These are phyloP conservation scores for Siniperca scherzeri DNA, from an alignment of 2,797 vertebrate species.

Conservation along the genomic window DNA sequence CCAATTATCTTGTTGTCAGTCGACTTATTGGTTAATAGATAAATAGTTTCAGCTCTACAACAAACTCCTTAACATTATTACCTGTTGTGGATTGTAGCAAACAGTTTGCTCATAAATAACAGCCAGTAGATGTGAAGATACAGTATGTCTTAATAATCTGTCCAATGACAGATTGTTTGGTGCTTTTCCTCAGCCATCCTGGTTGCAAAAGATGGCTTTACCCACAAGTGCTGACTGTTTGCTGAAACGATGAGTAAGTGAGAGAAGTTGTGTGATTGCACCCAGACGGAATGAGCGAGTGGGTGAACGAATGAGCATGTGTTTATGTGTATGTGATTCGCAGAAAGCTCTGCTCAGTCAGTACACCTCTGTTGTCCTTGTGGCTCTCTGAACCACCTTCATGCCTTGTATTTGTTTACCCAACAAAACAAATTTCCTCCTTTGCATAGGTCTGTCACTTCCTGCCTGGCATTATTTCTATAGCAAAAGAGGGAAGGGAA, in stretches of 20 bases:
- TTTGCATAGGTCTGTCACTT: constrained; percentile 78
- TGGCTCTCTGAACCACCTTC: constrained; percentile 39
- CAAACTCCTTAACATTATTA: neutral
- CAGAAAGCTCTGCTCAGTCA: neutral
- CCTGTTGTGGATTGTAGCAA: neutral
- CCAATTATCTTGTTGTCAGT: neutral
- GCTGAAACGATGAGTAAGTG: constrained; percentile 56
- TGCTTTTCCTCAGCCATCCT: constrained; percentile 28
- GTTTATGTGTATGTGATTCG: constrained; percentile 21
- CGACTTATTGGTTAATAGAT: neutral
- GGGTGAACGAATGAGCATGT: constrained; percentile 52
- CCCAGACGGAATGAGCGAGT: constrained; percentile 37
- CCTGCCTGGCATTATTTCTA: constrained; percentile 72
- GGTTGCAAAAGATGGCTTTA: constrained; percentile 61
- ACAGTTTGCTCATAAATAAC: neutral
- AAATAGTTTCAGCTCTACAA: neutral
- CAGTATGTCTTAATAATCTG: constrained; percentile 23
- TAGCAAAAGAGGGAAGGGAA: constrained; percentile 71
- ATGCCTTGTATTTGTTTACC: constrained; percentile 72
- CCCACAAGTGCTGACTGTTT: constrained; percentile 46
- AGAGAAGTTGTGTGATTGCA: constrained; percentile 52
- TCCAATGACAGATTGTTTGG: constrained; percentile 48
- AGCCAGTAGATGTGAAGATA: neutral
- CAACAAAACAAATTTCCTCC: constrained; percentile 78
- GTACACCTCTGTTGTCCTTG: constrained; percentile 39